These are phyloP conservation scores for Chiridota heheva DNA, from an alignment of 35 echinoderm and acorn worm genomes.

Conservation along the genomic window DNA sequence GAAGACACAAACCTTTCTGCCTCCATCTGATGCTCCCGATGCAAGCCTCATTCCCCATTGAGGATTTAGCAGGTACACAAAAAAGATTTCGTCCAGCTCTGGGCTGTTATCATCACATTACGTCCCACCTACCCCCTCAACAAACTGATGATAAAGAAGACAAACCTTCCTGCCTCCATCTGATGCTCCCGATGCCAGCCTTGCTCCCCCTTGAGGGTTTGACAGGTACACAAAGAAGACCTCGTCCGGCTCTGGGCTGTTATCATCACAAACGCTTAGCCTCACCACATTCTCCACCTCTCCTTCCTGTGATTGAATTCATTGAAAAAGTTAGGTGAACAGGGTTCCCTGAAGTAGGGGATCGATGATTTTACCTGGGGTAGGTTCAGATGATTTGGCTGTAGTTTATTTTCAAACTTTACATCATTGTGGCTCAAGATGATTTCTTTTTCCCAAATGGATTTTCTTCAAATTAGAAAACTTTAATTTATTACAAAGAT, in stretches of 20 bases:
- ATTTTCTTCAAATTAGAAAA: no score
- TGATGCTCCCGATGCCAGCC: conserved; percentile 51
- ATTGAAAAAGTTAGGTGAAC: no score
- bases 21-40: no score
- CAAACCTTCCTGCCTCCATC: conserved; percentile 66
- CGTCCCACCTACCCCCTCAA: no score
- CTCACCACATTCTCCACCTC: conserved; percentile 42
- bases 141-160: neutral
- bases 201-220: conserved; percentile 51
- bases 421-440: no score
- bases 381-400: no score
- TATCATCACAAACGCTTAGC: conserved; percentile 61
- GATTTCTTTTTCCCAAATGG: no score
- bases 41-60: no score
- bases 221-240: conserved; percentile 85
- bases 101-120: neutral
- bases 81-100: conserved; percentile 24
- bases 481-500: no score
- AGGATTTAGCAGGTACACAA: conserved; percentile 38
- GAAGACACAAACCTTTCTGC: conserved; percentile 45
- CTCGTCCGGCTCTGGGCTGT: conserved; percentile 68
- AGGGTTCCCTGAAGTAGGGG: no score
- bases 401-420: no score
- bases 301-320: conserved; percentile 45
- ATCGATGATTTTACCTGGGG: no score